Evolutionary conservation across 2,113 vertebrate genomes (phyloP), one percentile per base, ranked within the genome.

Genomic region (Pseudopodoces humilis): DNA sequence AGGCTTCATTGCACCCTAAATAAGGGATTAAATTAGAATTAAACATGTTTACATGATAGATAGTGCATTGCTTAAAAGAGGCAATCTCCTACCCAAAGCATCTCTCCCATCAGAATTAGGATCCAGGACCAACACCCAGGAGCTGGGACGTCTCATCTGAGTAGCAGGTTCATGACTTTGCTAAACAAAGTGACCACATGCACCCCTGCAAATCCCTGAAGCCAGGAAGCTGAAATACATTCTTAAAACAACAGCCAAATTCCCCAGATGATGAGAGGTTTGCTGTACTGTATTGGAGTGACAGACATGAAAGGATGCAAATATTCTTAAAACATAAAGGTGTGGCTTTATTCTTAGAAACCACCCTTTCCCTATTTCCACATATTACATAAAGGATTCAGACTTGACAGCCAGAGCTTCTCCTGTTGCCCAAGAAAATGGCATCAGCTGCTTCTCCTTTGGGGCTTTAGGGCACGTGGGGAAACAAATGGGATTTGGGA

Each of bases 231-330:
- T 58, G 19, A 5, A 39, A 39, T 39, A 39, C 2, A 22, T 20
- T 19, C n/a, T 74, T 41, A 19, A 83, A 85, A 24, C 7, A 72
- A 12, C 5, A 59, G 8, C 20, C 58, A 30, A 47, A 4, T 39
- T 8, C 11, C 15, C 28, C 43, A 41, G 59, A 55, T 10, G 74
- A 11, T 14, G 39, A 11, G 31, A n/a, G 6, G 39, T 44, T 47
- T 5, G 1, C 1, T 19, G n/a, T 8, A 1, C 15, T 39, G 5
- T 17, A 10, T 15, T 70, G 1, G 0, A 22, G 31, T 10, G 17
- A 39, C 33, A 53, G 49, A 37, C 1, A 6, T 19, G 16, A 55
- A 68, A 85, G 6, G 13, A 21, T 8, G 4, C 2, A 84, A 81
- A n/a, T 4, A 43, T 39, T 8, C 30, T 41, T 60, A 25, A 76